A percentile compares a stretch with the other conserved stretches of the same genome.
These are phyloP conservation scores for Lepetodrilus schrolli DNA, from an alignment of 2,888 invertebrate genomes.

Conservation along the genomic window DNA sequence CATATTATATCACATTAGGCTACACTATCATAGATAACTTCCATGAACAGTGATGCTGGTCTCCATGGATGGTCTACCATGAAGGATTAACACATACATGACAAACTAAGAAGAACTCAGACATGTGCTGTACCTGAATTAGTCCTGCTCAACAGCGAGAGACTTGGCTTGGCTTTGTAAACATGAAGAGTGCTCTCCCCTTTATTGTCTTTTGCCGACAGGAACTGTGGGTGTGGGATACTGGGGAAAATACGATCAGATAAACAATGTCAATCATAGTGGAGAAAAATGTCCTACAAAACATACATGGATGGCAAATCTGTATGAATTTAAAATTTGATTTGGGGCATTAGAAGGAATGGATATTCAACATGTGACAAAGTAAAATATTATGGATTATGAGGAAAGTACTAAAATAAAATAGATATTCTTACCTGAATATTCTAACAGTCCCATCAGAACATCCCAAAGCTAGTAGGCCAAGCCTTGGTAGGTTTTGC, in stretches of 20 bases:
- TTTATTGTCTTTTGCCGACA: background rate
- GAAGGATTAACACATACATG: too few species aligned
- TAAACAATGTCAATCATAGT: too few species aligned
- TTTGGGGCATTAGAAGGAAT: background rate
- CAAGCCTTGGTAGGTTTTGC: constrained; percentile 13
- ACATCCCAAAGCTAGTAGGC: constrained; percentile 32
- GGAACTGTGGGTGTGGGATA: background rate
- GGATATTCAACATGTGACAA: too few species aligned
- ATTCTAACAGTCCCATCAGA: constrained; percentile 6
- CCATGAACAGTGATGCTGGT: too few species aligned
- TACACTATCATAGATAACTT: too few species aligned
- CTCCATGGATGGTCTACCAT: too few species aligned
- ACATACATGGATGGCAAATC: too few species aligned
- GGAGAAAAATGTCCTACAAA: too few species aligned
- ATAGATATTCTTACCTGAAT: background rate
- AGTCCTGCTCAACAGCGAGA: background rate
- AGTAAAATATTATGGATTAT: too few species aligned
- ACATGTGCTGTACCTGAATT: constrained; percentile 9
- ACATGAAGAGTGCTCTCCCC: background rate
- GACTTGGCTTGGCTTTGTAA: background rate
- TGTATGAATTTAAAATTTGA: background rate
- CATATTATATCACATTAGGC: too few species aligned
- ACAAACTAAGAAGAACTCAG: too few species aligned
- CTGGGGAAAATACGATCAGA: background rate
- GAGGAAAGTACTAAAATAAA: too few species aligned